phyloP scores from a whole-genome alignment of 2,888 invertebrate genomes.

The Drosophila mulleri region DNA sequence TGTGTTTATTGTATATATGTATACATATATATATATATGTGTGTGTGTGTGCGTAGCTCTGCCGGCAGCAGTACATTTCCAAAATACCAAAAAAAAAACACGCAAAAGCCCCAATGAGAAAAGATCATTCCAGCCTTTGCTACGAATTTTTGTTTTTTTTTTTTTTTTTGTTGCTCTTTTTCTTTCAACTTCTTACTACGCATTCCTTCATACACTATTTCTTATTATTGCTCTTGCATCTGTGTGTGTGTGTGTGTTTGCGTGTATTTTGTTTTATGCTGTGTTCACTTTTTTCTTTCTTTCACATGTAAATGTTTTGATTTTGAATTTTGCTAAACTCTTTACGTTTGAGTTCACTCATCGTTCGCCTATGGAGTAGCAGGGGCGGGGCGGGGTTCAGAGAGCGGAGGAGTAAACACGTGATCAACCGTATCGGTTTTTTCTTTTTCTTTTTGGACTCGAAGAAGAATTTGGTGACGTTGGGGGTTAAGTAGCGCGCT shows the following conservation, averaged over 20 bases:
- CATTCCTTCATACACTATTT: constrained; percentile 61
- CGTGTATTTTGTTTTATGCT: constrained; percentile 40
- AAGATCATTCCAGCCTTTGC: constrained; percentile 53
- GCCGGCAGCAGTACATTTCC: constrained; percentile 33
- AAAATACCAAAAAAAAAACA: constrained; percentile 21
- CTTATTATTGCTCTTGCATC: constrained; percentile 29
- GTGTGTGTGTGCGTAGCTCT: constrained; percentile 14
- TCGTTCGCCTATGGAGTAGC: constrained; percentile 11
- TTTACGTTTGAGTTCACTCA: constrained; percentile 36
- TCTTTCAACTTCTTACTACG: constrained; percentile 50
- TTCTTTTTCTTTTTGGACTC: constrained; percentile 6
- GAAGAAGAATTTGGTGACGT: constrained; percentile 53
- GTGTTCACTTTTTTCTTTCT: constrained; percentile 29
- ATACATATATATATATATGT: constrained; percentile 4
- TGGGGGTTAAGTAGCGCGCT: constrained; percentile 64
- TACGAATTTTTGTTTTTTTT: constrained; percentile 34
- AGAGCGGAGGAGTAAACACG: constrained; percentile 29
- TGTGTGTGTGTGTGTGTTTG: constrained; percentile 7
- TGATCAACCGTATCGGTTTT: constrained; percentile 42
- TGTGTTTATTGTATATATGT: not conserved
- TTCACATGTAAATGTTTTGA: constrained; percentile 53
- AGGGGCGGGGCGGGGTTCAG: not conserved
- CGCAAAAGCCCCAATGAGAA: constrained; percentile 41
- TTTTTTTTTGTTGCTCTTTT: constrained; percentile 11
- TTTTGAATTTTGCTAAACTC: constrained; percentile 31